Evolutionary conservation across 2,113 vertebrate species (phyloP).

Genomic region (Psephotus haematonotus): DNA sequence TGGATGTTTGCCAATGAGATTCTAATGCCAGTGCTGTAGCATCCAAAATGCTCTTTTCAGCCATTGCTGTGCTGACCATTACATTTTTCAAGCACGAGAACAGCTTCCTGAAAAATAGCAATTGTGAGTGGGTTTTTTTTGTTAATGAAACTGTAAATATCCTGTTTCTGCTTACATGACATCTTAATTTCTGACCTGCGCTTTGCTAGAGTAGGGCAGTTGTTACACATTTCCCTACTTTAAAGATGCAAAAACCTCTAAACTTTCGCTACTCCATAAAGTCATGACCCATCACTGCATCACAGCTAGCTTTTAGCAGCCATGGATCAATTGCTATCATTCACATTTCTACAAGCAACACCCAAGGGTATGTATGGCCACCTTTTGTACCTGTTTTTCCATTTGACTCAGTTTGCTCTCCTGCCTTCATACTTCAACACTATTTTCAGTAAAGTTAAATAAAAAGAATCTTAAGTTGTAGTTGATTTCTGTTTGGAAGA

Average conservation of each 20-base stretch:
- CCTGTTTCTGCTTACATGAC: not conserved
- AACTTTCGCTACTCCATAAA: not conserved
- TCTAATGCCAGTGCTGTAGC: slow-evolving; percentile 8
- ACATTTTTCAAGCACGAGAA: slow-evolving; percentile 51
- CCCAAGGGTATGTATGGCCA: too few species aligned
- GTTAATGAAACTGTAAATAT: not conserved
- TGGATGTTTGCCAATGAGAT: not conserved
- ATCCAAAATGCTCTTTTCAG: slow-evolving; percentile 60
- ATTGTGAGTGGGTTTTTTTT: not conserved
- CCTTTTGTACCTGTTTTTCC: not conserved
- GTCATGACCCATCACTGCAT: not conserved
- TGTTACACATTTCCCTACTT: not conserved
- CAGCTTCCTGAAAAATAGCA: slow-evolving; percentile 34
- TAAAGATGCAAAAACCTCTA: not conserved
- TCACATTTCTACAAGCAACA: not conserved
- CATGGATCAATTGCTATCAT: not conserved
- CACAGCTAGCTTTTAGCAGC: not conserved
- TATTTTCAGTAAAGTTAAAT: not conserved
- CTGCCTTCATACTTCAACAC: not conserved
- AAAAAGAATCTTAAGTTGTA: not conserved
- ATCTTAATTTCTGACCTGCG: not conserved
- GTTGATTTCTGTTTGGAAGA: not conserved
- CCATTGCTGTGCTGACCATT: slow-evolving; percentile 36
- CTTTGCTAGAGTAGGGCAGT: not conserved
- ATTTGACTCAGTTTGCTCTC: not conserved